Evolutionary conservation across 2,113 vertebrate genomes (phyloP).

Genomic region (Cottus gobio): DNA sequence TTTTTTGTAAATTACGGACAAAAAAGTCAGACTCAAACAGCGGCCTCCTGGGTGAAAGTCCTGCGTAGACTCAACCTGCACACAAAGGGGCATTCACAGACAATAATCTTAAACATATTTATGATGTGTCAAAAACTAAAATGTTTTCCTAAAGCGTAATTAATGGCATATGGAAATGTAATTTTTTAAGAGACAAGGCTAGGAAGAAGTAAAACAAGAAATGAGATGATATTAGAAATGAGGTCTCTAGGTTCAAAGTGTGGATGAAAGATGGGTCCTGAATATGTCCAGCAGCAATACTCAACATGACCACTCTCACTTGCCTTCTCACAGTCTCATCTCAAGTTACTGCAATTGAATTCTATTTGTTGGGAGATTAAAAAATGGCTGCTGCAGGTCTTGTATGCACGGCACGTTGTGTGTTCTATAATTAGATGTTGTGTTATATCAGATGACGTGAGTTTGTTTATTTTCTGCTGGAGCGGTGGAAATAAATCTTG

Average conservation of each 20-base stretch:
- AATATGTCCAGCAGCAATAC: neutral
- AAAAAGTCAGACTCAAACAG: neutral
- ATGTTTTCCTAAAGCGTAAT: neutral
- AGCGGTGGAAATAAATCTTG: neutral
- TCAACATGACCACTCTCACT: neutral
- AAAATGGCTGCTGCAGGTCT: neutral
- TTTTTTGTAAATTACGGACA: neutral
- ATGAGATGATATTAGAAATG: neutral
- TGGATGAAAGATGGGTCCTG: neutral
- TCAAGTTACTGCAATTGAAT: neutral
- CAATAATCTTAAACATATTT: neutral
- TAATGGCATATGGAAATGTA: neutral
- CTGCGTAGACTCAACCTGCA: neutral
- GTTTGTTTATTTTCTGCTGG: neutral
- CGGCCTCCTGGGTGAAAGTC: neutral
- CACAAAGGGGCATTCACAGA: neutral
- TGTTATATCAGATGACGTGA: neutral
- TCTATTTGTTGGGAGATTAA: neutral
- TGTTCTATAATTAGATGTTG: neutral
- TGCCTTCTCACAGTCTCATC: neutral
- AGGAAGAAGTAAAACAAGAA: neutral
- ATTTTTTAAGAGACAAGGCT: neutral
- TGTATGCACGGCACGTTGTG: neutral
- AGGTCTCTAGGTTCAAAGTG: too few species aligned
- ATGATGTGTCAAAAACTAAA: too few species aligned